Base-by-base conservation (phyloP, 2,113 vertebrate genomes). In the Todiramphus chloris region DNA sequence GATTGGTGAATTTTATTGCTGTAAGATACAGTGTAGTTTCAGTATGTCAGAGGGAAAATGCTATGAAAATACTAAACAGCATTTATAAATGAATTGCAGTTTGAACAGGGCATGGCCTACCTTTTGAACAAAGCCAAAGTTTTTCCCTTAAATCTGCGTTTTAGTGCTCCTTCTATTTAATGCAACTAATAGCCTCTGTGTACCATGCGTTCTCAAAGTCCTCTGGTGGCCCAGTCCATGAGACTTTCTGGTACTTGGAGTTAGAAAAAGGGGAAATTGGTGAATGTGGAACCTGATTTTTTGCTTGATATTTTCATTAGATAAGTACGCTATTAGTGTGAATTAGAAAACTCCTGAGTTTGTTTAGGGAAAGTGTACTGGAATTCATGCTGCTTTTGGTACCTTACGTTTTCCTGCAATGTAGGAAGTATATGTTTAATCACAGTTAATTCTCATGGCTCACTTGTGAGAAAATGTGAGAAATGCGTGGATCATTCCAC, bases 401-500 rank as follows among this genome's bases (percentile, higher is more conserved):
- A 59, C 64, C 35, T 48, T 83, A 10, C 5, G n/a, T 83, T 25
- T n/a, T 44, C 30, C 18, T 33, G 10, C 46, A 46, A 19, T 58
- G 6, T 55, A 51, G 96, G 60, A 77, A 66, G 8, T 58, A 66
- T 18, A 59, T 35, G 17, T 93, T 69, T 95, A 89, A 59, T 80
- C 64, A 16, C 27, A 77, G 31, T 50, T 89, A 90, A 92, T 85
- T 83, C 43, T 41, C 37, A 6, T 56, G 58, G 55, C 30, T 85
- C 27, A 16, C 43, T 94, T 94, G 63, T 83, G 44, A 84, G 62
- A 77, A 91, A 37, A 39, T 59, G 1, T 28, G 16, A 23, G 5
- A 97, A 97, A 77, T 81, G 13, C 84, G 3, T 46, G 11, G 63
- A 55, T 97, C 15, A 39, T 93, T 59, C 19, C 11, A 63, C 37